A percentile compares a stretch with the other conserved stretches of the same genome.
Conservation (phyloP, 2,888 invertebrate genomes). For the Strigamia crassipes region DNA sequence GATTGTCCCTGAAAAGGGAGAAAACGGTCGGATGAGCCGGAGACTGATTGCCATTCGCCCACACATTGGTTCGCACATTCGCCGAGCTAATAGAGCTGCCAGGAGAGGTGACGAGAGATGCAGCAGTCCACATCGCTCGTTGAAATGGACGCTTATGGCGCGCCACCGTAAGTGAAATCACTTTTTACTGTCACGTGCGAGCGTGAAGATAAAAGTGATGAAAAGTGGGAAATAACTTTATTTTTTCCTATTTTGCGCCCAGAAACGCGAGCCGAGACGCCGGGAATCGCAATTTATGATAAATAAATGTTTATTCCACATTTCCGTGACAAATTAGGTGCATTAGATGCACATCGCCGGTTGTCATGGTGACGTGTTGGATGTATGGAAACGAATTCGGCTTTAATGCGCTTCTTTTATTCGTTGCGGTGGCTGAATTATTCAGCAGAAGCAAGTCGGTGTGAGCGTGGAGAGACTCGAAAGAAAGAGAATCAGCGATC, state of each 20-base stretch:
- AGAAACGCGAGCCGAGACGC: neutral
- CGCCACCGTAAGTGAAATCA: neutral
- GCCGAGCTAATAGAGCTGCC: conserved; percentile 18
- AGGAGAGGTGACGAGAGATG: conserved; percentile 22
- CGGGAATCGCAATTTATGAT: too few relatives aligned
- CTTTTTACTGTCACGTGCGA: conserved; percentile 20
- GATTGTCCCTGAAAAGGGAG: conserved; percentile 19
- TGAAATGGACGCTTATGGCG: neutral
- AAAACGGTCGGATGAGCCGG: conserved; percentile 7
- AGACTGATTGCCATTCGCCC: conserved; percentile 30
- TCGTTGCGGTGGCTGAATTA: conserved; percentile 21
- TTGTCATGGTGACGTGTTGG: neutral
- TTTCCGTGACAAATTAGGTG: neutral
- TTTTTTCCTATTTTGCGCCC: too few relatives aligned
- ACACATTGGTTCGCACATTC: too few relatives aligned
- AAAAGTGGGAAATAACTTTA: neutral
- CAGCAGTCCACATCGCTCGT: neutral
- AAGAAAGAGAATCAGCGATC: neutral
- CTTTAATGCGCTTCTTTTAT: conserved; percentile 25
- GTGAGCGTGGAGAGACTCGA: too few relatives aligned
- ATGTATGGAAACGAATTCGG: conserved; percentile 25
- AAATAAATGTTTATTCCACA: neutral
- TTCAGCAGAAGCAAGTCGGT: neutral
- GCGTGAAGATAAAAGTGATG: conserved; percentile 5
- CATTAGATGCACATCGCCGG: neutral